A percentile compares a stretch with the other conserved stretches of the same genome.
These are phyloP conservation scores for Papilio protenor DNA, from an alignment of 2,888 invertebrate genomes.

Conservation along the genomic window DNA sequence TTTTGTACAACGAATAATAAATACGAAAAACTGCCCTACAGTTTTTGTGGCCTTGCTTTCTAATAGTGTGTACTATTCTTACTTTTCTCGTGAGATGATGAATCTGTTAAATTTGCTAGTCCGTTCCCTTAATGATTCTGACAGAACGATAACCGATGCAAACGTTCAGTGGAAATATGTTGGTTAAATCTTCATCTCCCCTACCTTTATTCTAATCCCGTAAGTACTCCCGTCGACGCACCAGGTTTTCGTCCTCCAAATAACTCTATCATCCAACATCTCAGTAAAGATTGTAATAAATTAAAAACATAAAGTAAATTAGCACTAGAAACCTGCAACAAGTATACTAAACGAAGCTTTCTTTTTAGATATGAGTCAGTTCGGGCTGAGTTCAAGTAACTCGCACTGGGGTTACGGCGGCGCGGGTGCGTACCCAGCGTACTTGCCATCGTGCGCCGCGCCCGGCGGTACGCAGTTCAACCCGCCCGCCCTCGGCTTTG, in stretches of 20 bases:
- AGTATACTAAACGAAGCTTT: neutral
- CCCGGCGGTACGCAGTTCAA: constrained; percentile 89
- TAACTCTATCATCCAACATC: too few relatives aligned
- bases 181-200: too few relatives aligned
- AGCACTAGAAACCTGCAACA: neutral
- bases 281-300: too few relatives aligned
- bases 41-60: neutral
- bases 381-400: constrained; percentile 92
- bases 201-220: too few relatives aligned
- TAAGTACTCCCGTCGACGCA: too few relatives aligned
- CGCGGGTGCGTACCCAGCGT: constrained; percentile 94
- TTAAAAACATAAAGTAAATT: neutral
- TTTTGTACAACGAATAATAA: constrained; percentile 11
- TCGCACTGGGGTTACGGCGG: constrained; percentile 95
- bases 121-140: neutral
- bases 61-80: too few relatives aligned
- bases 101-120: neutral
- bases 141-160: neutral
- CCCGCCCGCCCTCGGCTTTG: constrained; percentile 89
- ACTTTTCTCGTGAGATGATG: neutral
- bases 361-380: constrained; percentile 92
- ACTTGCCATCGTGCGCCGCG: constrained; percentile 91
- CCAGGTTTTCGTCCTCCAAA: too few relatives aligned
- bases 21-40: neutral
- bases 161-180: neutral